Percentiles rank a stretch among this genome's conserved stretches.
Conservation (phyloP, 1,140 invertebrate species). For the Triops cancriformis region DNA sequence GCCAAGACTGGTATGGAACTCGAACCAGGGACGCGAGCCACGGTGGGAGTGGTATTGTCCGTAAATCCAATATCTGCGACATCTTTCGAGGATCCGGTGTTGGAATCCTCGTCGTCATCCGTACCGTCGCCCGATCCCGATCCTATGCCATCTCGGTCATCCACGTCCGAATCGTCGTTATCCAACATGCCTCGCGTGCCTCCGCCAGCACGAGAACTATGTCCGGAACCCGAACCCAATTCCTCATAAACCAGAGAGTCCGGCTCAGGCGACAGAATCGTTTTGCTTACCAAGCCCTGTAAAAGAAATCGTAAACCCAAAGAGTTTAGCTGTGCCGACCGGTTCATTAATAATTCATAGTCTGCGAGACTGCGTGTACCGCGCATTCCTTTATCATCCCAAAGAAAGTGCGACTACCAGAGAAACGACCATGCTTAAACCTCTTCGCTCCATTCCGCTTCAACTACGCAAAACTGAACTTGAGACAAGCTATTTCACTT, state of each 20-base stretch:
- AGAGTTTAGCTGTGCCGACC: no score
- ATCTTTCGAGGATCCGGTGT: background rate
- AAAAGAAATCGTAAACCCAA: background rate
- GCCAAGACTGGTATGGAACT: background rate
- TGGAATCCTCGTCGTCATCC: background rate
- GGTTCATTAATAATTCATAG: no score
- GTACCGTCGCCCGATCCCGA: slow-evolving; percentile 25
- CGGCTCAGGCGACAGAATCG: slow-evolving; percentile 20
- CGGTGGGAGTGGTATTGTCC: background rate
- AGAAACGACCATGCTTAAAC: no score
- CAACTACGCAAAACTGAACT: no score
- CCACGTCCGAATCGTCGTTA: background rate
- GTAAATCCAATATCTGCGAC: background rate
- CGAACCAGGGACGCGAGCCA: background rate
- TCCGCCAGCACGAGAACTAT: slow-evolving; percentile 11
- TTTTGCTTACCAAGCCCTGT: slow-evolving; percentile 27
- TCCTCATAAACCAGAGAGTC: slow-evolving; percentile 26
- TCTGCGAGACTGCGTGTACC: no score
- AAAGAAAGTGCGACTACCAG: no score
- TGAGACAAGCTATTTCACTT: background rate
- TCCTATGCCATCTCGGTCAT: background rate
- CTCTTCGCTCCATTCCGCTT: no score
- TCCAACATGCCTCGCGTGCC: background rate
- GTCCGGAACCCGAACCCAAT: slow-evolving; percentile 23
- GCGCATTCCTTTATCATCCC: no score